A percentile compares a stretch with the other conserved stretches of the same genome.
Evolutionary conservation across 2,797 vertebrate genomes (phyloP).

Genomic region (Falco concolor): DNA sequence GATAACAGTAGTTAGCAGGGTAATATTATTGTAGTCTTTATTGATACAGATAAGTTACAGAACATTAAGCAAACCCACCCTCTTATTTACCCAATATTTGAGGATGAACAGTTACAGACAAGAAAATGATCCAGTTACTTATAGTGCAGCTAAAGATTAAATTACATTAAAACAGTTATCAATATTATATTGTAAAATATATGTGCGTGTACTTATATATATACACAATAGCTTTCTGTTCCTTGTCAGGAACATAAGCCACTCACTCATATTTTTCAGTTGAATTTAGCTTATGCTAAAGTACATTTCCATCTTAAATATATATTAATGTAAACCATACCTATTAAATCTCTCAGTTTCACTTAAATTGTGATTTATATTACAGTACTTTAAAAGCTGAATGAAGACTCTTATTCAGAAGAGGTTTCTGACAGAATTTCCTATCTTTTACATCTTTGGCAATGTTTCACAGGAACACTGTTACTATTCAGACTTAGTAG

Average conservation of each 20-base stretch:
- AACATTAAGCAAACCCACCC: not conserved
- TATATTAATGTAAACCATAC: slow-evolving; percentile 19
- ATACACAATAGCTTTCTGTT: not conserved
- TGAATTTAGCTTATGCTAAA: slow-evolving; percentile 18
- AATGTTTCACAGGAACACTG: slow-evolving; percentile 7
- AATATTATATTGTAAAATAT: slow-evolving; percentile 44
- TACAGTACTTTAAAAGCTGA: slow-evolving; percentile 31
- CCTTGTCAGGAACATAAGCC: slow-evolving; percentile 24
- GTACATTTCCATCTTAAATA: slow-evolving; percentile 40
- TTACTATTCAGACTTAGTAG: not conserved
- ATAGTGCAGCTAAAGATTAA: slow-evolving; percentile 11
- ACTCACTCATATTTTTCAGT: slow-evolving; percentile 3
- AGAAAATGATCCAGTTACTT: slow-evolving; percentile 37
- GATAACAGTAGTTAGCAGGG: not conserved
- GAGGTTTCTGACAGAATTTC: not conserved
- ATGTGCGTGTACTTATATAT: not conserved
- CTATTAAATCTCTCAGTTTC: not conserved
- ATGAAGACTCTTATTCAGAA: not conserved
- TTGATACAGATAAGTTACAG: slow-evolving; percentile 59
- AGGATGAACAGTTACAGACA: slow-evolving; percentile 39
- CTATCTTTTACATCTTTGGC: slow-evolving; percentile 48
- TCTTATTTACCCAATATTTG: not conserved
- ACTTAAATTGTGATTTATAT: not conserved
- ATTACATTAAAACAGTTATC: slow-evolving; percentile 30
- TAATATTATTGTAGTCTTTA: slow-evolving; percentile 58